Conservation (phyloP, 2,113 vertebrate genomes). For the Mohoua ochrocephala region DNA sequence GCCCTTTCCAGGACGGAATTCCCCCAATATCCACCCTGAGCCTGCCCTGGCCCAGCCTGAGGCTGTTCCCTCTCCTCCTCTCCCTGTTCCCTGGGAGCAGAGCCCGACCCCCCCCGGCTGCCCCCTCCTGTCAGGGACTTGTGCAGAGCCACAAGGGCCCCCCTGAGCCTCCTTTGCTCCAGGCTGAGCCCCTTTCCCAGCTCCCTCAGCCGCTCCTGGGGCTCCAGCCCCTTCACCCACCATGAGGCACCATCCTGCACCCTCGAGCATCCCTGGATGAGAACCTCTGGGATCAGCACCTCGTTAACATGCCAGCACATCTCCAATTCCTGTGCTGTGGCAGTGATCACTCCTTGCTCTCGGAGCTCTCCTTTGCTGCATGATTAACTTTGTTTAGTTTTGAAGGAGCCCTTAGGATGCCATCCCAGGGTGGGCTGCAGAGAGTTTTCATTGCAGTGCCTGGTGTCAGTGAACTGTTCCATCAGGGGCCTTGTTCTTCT, state of each 20-base stretch:
- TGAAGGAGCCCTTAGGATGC: neutral
- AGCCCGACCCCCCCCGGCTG: neutral
- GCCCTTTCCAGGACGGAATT: neutral
- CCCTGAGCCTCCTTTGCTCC: neutral
- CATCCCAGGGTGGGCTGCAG: neutral
- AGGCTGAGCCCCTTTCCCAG: neutral
- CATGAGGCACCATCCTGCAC: neutral
- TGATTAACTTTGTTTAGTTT: slow-evolving; percentile 3
- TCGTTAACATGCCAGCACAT: neutral
- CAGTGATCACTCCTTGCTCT: neutral
- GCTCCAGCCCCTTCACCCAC: neutral
- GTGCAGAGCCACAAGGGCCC: neutral
- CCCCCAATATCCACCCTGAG: rapidly evolving
- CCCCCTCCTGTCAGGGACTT: neutral
- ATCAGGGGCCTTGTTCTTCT: neutral
- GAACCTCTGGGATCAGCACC: neutral
- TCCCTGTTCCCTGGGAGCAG: neutral
- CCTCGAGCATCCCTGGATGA: neutral
- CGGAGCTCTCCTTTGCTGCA: neutral
- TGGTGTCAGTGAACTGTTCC: neutral
- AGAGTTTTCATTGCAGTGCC: neutral
- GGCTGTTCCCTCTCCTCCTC: neutral
- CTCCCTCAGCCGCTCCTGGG: neutral
- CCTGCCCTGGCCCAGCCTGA: neutral
- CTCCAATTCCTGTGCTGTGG: neutral